Evolutionary conservation across 35 echinoderm and acorn worm species (phyloP), one percentile per base, ranked within the genome.

Genomic region (Ophiothrix spiculata): DNA sequence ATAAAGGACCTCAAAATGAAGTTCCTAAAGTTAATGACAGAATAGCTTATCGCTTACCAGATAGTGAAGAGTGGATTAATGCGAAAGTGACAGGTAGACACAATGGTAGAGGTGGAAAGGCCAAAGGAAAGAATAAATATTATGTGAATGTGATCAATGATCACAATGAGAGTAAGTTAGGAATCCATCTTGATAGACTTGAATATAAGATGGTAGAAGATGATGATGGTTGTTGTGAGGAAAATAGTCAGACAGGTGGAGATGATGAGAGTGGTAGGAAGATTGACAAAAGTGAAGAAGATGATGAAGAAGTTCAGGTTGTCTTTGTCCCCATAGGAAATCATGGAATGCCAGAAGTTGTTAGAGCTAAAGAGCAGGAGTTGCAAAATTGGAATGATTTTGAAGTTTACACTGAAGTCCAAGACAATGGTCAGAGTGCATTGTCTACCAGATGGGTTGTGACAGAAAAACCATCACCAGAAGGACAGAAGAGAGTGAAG

Each of bases 381-480:
- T n/a, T n/a, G n/a, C n/a, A n/a, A n/a, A n/a, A n/a, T n/a, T n/a
- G n/a, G n/a, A n/a, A n/a, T 28, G n/a, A 75, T 11, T 75, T 75
- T 75, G 74, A 75, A 12, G 74, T 75, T 28, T 75, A 75, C 29
- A 28, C 8, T 8, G 74, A 75, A 35, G 74, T 75, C n/a, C 25
- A 75, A 35, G 74, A 75, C 29, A 28, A 38, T 2, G 64, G 63
- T 4, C 83, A 85, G 39, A 73, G 23, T 14, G 38, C 56, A 32
- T 74, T 76, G 60, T 85, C 83, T 54, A 79, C 74, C 11, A 79
- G 74, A 12, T 87, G 74, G 87, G 77, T 89, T 17, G 74, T 35
- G 25, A 77, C 86, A 17, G 34, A 79, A 33, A 88, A 86, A 56
- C 29, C 41, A 11, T 40, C 16, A 56, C 84, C 12, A 77, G 84